phyloP scores from a whole-genome alignment of 2,888 invertebrate species.

The Tenthredo mesomela region DNA sequence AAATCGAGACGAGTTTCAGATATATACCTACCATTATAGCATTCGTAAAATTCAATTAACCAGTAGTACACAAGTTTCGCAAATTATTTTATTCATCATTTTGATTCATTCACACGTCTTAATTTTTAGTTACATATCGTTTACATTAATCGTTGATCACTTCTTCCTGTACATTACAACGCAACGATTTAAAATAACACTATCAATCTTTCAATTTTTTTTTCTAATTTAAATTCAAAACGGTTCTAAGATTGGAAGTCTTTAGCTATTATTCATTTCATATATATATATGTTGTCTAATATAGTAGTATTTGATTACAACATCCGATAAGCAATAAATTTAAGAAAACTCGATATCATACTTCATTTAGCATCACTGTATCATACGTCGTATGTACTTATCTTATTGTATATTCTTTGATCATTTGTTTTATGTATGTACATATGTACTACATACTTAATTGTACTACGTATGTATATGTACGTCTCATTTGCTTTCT shows the following conservation, averaged over 20 bases:
- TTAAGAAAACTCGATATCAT: background rate
- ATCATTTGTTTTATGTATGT: background rate
- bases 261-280: background rate
- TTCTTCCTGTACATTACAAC: background rate
- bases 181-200: conserved; percentile 9
- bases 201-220: conserved; percentile 30
- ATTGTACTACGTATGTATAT: background rate
- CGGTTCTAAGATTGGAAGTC: background rate
- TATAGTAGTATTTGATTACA: background rate
- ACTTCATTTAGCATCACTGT: background rate
- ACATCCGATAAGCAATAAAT: background rate
- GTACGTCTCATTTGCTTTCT: conserved; percentile 13
- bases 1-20: background rate
- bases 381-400: background rate
- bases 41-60: background rate
- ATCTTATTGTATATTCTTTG: background rate
- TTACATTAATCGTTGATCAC: background rate
- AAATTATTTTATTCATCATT: background rate
- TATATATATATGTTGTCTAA: background rate
- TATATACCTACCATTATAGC: background rate
- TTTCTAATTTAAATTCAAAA: conserved; percentile 4
- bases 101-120: too few relatives aligned
- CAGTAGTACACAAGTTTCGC: background rate
- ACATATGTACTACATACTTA: background rate
- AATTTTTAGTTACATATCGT: too few relatives aligned